Evolutionary conservation across 2,888 invertebrate species (phyloP).

Genomic region (Lucinisca nassula): DNA sequence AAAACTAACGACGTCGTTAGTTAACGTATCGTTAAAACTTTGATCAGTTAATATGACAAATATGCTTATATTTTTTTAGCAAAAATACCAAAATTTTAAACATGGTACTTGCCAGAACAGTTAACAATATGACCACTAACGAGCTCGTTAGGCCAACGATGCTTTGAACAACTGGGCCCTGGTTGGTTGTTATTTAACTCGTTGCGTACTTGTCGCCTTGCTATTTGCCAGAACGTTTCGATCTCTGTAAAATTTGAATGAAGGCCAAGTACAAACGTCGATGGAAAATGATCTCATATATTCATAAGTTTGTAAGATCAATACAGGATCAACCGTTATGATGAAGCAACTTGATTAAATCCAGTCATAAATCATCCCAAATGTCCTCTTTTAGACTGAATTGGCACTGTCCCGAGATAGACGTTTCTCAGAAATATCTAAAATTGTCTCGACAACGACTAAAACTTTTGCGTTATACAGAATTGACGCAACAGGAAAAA

Average conservation of each 20-base stretch:
- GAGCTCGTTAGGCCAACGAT: no score
- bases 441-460: not conserved
- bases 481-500: no score
- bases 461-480: no score
- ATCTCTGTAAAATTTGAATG: not conserved
- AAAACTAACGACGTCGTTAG: no score
- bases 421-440: not conserved
- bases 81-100: no score
- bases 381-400: not conserved
- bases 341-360: slow-evolving; percentile 8
- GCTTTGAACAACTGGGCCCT: no score
- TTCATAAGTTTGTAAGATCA: not conserved
- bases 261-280: not conserved
- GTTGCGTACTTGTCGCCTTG: not conserved
- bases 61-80: no score
- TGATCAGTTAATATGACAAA: no score
- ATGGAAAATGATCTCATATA: slow-evolving; percentile 4
- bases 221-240: not conserved
- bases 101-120: no score
- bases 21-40: no score
- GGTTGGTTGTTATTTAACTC: not conserved
- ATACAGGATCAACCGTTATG: not conserved
- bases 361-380: not conserved
- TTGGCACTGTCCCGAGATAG: not conserved
- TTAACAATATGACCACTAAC: no score